Conservation (phyloP, 1,140 invertebrate genomes). For the Drosophila lacteicornis region DNA sequence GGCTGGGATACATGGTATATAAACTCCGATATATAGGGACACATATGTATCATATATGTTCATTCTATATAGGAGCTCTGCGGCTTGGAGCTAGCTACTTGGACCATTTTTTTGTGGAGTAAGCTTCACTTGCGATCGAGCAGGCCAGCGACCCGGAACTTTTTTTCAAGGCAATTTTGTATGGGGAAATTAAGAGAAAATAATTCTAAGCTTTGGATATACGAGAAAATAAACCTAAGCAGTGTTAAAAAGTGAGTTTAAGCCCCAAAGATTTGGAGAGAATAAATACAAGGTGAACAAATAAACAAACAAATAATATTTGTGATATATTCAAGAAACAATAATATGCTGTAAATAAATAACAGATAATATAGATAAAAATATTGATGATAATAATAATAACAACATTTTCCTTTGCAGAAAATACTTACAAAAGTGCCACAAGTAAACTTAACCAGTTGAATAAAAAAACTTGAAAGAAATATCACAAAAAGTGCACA, state of each 20-base stretch:
- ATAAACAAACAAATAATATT: not conserved
- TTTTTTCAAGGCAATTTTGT: not conserved
- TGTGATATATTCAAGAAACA: too few relatives aligned
- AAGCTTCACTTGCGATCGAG: conserved; percentile 9
- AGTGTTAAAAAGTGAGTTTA: not conserved
- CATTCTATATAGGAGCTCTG: not conserved
- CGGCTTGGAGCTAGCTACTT: not conserved
- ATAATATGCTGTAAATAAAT: too few relatives aligned
- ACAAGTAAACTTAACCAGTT: too few relatives aligned
- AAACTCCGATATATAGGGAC: not conserved
- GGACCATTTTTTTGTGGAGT: not conserved
- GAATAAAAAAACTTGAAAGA: too few relatives aligned
- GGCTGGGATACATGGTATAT: not conserved
- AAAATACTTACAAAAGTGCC: too few relatives aligned
- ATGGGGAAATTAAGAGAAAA: not conserved
- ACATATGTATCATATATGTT: too few relatives aligned
- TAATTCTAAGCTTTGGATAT: too few relatives aligned
- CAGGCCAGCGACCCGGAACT: not conserved
- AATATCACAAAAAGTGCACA: too few relatives aligned
- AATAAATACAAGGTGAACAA: not conserved
- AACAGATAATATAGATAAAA: too few relatives aligned
- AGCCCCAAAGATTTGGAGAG: too few relatives aligned
- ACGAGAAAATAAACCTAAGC: not conserved
- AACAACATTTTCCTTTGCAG: too few relatives aligned
- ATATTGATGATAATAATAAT: too few relatives aligned